Evolutionary conservation across 2,888 invertebrate genomes (phyloP).

Genomic region (Ceraclea dissimilis): DNA sequence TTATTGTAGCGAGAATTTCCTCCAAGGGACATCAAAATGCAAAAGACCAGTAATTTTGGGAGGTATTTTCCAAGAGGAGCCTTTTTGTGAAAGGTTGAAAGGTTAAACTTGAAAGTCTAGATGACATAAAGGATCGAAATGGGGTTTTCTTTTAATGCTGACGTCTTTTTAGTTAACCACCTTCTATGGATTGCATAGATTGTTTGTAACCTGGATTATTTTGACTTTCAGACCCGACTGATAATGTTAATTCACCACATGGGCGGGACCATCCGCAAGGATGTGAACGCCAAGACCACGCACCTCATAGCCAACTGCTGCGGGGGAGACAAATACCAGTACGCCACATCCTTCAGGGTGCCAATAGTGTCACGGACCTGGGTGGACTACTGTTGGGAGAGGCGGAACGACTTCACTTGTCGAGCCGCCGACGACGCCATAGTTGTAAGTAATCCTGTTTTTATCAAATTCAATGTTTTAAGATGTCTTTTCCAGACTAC

Average conservation of each 20-base stretch:
- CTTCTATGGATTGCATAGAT: no score
- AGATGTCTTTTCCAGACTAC: no score
- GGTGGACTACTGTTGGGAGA: conserved; percentile 84
- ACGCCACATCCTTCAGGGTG: conserved; percentile 82
- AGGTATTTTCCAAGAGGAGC: no score
- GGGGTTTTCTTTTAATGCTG: no score
- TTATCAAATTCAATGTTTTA: neutral
- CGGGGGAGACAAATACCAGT: conserved; percentile 89
- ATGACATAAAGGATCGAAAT: no score
- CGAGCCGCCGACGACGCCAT: conserved; percentile 63
- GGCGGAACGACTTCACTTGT: conserved; percentile 61
- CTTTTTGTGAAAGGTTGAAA: no score
- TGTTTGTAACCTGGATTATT: no score
- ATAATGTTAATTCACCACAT: conserved; percentile 89
- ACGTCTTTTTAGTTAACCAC: no score
- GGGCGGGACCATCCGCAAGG: conserved; percentile 92
- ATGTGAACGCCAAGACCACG: conserved; percentile 81
- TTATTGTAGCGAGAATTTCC: no score
- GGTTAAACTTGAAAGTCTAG: no score
- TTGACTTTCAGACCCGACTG: conserved; percentile 63
- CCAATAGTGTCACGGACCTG: conserved; percentile 84
- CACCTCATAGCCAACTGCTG: conserved; percentile 88
- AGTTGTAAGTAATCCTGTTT: conserved; percentile 49
- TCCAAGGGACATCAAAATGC: no score
- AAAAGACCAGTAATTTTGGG: no score